Percentiles rank a stretch among this genome's conserved stretches.
Conservation (phyloP, 2,888 invertebrate genomes). For the Lycia hirtaria region DNA sequence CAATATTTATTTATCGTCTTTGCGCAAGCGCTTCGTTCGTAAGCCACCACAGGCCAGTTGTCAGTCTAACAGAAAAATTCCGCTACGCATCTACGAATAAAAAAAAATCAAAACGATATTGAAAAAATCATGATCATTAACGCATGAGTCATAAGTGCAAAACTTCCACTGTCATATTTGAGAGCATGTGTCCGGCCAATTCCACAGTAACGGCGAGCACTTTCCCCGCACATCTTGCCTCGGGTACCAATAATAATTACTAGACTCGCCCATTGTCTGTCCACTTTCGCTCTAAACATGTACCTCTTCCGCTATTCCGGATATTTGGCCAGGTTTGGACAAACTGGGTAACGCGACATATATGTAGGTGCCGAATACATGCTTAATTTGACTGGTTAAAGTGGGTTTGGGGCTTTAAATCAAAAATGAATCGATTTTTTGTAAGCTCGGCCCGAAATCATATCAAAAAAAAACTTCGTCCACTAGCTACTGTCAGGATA, state of each 20-base stretch:
- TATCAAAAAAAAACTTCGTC: no score
- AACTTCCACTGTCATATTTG: slow-evolving; percentile 9
- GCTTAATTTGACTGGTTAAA: no score
- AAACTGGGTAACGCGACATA: slow-evolving; percentile 8
- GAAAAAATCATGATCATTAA: no score
- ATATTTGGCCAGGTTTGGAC: slow-evolving; percentile 32
- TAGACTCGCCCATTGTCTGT: slow-evolving; percentile 63
- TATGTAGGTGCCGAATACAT: slow-evolving; percentile 8
- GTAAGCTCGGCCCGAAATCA: no score
- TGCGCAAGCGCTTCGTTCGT: no score
- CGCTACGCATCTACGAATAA: no score
- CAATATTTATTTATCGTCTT: no score
- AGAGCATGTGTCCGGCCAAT: slow-evolving; percentile 10
- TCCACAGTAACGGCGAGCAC: slow-evolving; percentile 51
- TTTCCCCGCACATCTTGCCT: slow-evolving; percentile 61
- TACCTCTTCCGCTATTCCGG: slow-evolving; percentile 50
- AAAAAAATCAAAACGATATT: no score
- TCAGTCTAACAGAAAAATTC: no score
- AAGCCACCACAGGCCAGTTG: no score
- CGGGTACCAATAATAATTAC: slow-evolving; percentile 56
- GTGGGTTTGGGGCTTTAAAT: background rate
- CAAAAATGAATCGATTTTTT: background rate
- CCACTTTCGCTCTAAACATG: slow-evolving; percentile 65
- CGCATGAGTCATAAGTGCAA: no score
- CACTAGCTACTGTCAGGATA: no score